Base-by-base conservation (phyloP, 2,888 invertebrate species). In the Villa cingulata region DNA sequence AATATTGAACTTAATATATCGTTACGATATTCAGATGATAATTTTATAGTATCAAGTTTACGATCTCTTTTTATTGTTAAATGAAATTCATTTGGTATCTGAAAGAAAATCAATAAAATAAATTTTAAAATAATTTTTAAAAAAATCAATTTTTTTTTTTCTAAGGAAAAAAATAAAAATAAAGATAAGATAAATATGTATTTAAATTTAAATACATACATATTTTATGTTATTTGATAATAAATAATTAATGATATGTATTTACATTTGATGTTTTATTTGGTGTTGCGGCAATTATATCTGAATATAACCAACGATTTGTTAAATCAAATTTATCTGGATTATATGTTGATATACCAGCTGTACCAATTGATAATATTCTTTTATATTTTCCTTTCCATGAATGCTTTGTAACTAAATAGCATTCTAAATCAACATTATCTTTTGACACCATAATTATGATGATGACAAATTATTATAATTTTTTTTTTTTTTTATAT, bases 311-410 rank as follows among this genome's bases (percentile, higher is more conserved):
- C 90, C 90, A 91, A 70, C 89, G 86, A 72, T 98, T 98, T 47
- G 98, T 98, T 54, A 89, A 77, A 63, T 91, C 91, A 59, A 89
- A 72, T 56, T 78, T 83, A 53, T 75, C 78, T n/a, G 90, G 96
- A 71, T 96, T 96, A 71, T 97, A 97, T 1, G 98, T 98, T 41
- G 96, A 91, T 58, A 98, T 87, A 32, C 95, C 96, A 64, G 83
- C 80, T 37, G 91, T 87, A 46, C 97, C 97, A 62, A 98, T 83
- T 10, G 97, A 92, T 66, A 99, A 90, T 61, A 98, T 89, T 58
- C 98, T 77, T 70, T 94, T 95, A 72, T 98, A 98, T 85, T 90
- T 96, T 67, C 97, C 98, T 70, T 94, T 96, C 97, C 97, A 98
- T 23, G 88, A 92, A 70, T 95, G 94, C 72, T 98, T 98, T 34